Evolutionary conservation across 2,113 vertebrate genomes (phyloP), one percentile per base, ranked within the genome.

Genomic region (Clarias magur): DNA sequence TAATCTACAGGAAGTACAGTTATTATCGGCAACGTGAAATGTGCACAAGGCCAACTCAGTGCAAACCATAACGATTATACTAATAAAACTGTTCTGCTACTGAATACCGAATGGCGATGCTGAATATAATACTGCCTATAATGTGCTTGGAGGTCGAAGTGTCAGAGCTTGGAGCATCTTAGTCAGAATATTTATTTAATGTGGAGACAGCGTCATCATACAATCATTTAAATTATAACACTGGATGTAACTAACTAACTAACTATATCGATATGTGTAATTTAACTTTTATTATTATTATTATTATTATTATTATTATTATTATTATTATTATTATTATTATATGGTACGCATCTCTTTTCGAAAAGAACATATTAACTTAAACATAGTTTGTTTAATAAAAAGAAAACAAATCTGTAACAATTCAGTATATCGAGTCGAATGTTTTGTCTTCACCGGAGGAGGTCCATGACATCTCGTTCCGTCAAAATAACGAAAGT

Each of bases 401-500:
- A 73, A 42, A 75, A 21, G 0, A 78, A n/a, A n/a, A n/a, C n/a
- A n/a, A n/a, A 2, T 27, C 48, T 57, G 15, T 59, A 59, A 62
- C n/a, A 34, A 81, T n/a, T 85, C 87, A 89, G 84, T 57, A 82
- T 90, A 67, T 89, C 85, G 86, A 92, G 38, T 75, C 67, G 54
- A 87, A 89, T 89, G 89, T 86, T 76, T 56, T 68, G 76, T 59
- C 76, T 17, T 84, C 86, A 83, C 80, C 85, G 72, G 63, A 82
- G 80, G 54, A 80, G 78, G 16, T 42, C 84, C 89, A 83, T 92
- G 90, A 91, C 92, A 91, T 91, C 90, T 91, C 93, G 91, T 91
- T 92, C 84, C 76, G 82, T 88, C 87, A 81, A 92, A 93, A 92
- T 92, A 87, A 90, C 75, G 16, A 56, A 27, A 56, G 53, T 17